Conservation (phyloP, 1,140 invertebrate species). For the Atta colombica region DNA sequence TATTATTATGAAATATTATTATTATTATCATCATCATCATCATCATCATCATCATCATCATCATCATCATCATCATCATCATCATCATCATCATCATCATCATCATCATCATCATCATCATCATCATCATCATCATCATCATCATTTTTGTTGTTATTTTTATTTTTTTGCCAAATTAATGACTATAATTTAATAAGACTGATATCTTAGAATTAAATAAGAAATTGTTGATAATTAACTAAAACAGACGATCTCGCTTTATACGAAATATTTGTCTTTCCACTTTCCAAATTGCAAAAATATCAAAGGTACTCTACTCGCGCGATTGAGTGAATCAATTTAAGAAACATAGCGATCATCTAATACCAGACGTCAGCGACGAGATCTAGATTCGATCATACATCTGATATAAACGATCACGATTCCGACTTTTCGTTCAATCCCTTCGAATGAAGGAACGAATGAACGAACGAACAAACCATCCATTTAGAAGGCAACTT, state of each 20-base stretch:
- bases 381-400: constrained; percentile 15
- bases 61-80: too few species aligned
- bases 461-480: background rate
- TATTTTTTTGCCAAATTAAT: background rate
- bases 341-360: background rate
- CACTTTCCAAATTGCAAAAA: background rate
- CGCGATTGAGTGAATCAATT: constrained; percentile 14
- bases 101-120: too few species aligned
- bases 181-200: background rate
- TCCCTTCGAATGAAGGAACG: background rate
- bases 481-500: background rate
- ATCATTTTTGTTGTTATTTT: too few species aligned
- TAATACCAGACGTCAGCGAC: background rate
- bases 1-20: too few species aligned
- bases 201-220: background rate
- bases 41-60: too few species aligned
- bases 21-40: too few species aligned
- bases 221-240: background rate
- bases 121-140: too few species aligned
- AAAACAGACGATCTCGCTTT: background rate
- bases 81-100: too few species aligned
- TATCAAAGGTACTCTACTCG: background rate
- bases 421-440: background rate
- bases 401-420: background rate
- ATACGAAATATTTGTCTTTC: background rate